Conservation (phyloP, 2,888 invertebrate species). For the Euproctis similis region DNA sequence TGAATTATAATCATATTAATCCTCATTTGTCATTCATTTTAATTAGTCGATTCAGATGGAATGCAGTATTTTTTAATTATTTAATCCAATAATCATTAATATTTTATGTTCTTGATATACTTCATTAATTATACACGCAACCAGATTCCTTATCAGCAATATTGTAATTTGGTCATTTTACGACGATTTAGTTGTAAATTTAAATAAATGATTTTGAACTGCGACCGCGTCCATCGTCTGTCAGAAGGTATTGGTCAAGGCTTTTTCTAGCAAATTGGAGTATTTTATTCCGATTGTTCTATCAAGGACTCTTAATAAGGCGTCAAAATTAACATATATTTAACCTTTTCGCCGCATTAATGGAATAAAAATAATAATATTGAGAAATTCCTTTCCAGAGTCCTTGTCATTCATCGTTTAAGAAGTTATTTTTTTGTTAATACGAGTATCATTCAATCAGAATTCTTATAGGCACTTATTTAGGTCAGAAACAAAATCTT, state of each 20-base stretch:
- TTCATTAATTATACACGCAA: not conserved
- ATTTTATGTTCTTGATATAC: conserved; percentile 7
- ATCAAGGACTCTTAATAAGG: conserved; percentile 25
- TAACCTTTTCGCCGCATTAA: too few species aligned
- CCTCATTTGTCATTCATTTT: too few species aligned
- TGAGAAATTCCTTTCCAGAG: too few species aligned
- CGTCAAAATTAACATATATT: too few species aligned
- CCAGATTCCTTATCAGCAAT: conserved; percentile 10
- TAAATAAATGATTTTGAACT: conserved; percentile 55
- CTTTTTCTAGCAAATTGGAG: conserved; percentile 27
- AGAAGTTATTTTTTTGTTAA: too few species aligned
- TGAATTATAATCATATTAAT: too few species aligned
- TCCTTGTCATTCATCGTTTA: too few species aligned
- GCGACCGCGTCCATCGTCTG: conserved; percentile 30
- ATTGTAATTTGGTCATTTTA: conserved; percentile 18
- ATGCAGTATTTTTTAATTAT: not conserved
- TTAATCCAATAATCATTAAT: not conserved
- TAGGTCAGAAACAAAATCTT: too few species aligned
- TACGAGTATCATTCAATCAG: too few species aligned
- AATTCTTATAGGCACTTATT: too few species aligned
- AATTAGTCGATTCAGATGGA: too few species aligned
- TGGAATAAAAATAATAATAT: too few species aligned
- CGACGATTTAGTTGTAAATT: conserved; percentile 40
- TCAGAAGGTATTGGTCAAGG: conserved; percentile 50
- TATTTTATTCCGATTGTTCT: conserved; percentile 26